These are phyloP conservation scores for Himalopsyche phryganea DNA, from an alignment of 1,140 invertebrate species.

Conservation along the genomic window DNA sequence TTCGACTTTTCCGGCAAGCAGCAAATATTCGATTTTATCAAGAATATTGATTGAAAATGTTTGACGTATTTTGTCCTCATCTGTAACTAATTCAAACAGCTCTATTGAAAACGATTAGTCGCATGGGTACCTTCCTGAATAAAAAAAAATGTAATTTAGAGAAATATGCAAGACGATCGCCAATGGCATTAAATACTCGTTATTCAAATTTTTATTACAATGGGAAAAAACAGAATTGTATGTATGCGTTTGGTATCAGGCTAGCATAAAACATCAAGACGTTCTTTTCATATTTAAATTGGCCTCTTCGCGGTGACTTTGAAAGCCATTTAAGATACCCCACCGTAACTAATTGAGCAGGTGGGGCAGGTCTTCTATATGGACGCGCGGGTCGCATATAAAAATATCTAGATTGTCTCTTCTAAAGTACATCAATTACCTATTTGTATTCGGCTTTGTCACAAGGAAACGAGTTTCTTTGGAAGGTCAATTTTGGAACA, in stretches of 20 bases:
- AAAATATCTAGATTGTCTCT: conserved; percentile 23
- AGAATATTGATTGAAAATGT: too few relatives aligned
- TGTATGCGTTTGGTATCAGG: conserved; percentile 7
- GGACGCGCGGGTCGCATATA: conserved; percentile 20
- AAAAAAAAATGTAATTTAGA: too few relatives aligned
- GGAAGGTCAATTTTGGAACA: conserved; percentile 4
- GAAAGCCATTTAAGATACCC: conserved; percentile 20
- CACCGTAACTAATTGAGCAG: conserved; percentile 31
- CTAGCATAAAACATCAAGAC: conserved; percentile 19
- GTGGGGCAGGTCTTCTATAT: conserved; percentile 6
- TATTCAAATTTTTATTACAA: background rate
- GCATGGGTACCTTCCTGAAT: too few relatives aligned
- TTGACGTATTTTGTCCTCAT: too few relatives aligned
- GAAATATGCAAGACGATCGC: too few relatives aligned
- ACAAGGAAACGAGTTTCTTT: background rate
- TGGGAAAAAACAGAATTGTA: background rate
- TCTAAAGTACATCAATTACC: conserved; percentile 21
- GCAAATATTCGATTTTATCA: too few relatives aligned
- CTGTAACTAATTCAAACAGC: too few relatives aligned
- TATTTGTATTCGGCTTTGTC: conserved; percentile 4
- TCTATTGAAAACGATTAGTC: too few relatives aligned
- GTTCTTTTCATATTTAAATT: conserved; percentile 30
- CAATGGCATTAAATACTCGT: too few relatives aligned
- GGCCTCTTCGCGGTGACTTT: conserved; percentile 26
- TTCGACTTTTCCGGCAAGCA: too few relatives aligned